phyloP scores from a whole-genome alignment of 2,888 invertebrate genomes.

The Chironomus riparius region DNA sequence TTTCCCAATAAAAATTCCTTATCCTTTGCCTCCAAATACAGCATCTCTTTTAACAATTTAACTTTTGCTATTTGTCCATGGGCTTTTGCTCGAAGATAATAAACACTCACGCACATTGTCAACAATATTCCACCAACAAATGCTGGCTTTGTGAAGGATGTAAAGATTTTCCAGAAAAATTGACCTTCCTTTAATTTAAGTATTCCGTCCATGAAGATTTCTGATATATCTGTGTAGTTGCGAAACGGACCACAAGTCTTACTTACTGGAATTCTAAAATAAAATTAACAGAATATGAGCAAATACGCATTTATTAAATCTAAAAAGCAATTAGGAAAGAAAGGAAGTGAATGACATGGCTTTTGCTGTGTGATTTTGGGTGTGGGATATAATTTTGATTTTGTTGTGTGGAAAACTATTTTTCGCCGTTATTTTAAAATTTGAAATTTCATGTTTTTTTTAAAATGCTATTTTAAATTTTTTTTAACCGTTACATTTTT shows the following conservation, averaged over 20 bases:
- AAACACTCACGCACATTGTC: conserved; percentile 52
- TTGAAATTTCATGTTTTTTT: no score
- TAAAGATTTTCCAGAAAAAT: conserved; percentile 42
- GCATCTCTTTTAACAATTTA: conserved; percentile 52
- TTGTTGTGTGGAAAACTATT: no score
- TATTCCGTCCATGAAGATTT: conserved; percentile 49
- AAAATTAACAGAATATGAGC: background rate
- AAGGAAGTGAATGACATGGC: background rate
- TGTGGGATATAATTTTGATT: no score
- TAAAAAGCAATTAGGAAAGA: conserved; percentile 6
- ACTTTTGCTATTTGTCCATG: conserved; percentile 54
- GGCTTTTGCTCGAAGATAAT: conserved; percentile 54
- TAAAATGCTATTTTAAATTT: no score
- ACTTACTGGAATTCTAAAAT: conserved; percentile 46
- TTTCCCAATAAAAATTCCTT: conserved; percentile 58
- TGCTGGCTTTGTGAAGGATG: conserved; percentile 50
- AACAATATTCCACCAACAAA: conserved; percentile 52
- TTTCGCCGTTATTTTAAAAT: no score
- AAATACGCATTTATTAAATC: background rate
- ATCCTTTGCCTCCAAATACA: conserved; percentile 56
- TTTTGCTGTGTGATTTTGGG: no score
- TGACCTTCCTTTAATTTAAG: conserved; percentile 45
- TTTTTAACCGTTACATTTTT: no score
- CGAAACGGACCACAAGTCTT: conserved; percentile 56
- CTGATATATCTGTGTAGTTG: conserved; percentile 47